Evolutionary conservation across 92 coral and sea anemone species (phyloP), one percentile per base, ranked within the genome.

Genomic region (Siderastrea siderea): DNA sequence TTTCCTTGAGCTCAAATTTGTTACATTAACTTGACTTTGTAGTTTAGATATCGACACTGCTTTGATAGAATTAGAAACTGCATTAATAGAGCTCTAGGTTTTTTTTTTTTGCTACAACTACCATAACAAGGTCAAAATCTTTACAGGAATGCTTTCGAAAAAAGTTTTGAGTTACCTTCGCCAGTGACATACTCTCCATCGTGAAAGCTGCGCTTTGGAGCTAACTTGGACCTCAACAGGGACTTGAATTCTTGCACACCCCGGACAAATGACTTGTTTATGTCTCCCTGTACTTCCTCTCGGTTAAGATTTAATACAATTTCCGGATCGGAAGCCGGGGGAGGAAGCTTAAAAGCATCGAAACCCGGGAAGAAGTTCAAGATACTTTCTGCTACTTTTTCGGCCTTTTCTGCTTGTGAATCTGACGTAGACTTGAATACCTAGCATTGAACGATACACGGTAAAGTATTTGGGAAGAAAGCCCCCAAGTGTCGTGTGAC

Each of bases 331-430:
- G 70, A 82, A 0, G 98, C 47, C 0, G 98, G 98, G 2, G 94
- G 96, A 19, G 98, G 98, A 10, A 95, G 86, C 59, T 89, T 88
- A 46, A 95, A 86, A 26, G 96, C 96, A 80, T 95, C 96, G 58
- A 95, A 91, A 17, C 95, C 96, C 60, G 96, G 90, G 61, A 95
- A 95, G 80, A 93, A 92, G 58, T 72, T 92, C 83, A 91, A 77
- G 71, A 95, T 92, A 16, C 93, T 90, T 52, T 92, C 90, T 38
- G 96, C 96, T 3, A 92, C 95, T 47, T 87, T 67, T 59, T 72
- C 89, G 8, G 91, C 84, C 9, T 64, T 54, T 52, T 85, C 83
- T 5, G 83, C 89, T 55, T 43, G 52, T 17, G 81, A 54, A 26
- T 45, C 67, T 77, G 66, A 13, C 5, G 65, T 6, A 2, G 89